A percentile compares a stretch with the other conserved stretches of the same genome.
Evolutionary conservation across 2,113 vertebrate species (phyloP).

Genomic region (Lasiurus cinereus): DNA sequence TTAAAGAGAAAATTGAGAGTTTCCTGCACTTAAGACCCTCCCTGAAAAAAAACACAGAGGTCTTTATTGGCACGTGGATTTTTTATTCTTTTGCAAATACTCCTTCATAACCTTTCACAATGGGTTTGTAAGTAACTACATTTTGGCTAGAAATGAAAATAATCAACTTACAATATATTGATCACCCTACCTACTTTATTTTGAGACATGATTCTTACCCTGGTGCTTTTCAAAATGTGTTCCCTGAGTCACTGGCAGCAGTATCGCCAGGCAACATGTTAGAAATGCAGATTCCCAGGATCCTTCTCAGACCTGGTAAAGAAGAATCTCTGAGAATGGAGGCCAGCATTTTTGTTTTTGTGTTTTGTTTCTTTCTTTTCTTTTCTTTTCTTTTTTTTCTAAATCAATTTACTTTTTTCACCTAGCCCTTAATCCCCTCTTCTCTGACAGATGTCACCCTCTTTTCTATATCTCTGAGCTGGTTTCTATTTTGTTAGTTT

Average conservation of each 20-base stretch:
- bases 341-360: neutral
- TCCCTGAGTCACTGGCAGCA: neutral
- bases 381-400: neutral
- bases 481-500: neutral
- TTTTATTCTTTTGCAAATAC: neutral
- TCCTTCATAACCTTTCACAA: neutral
- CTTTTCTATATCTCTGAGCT: neutral
- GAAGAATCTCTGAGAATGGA: neutral
- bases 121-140: neutral
- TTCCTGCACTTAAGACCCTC: neutral
- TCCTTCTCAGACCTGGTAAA: neutral
- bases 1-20: conserved; percentile 21
- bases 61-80: neutral
- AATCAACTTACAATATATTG: neutral
- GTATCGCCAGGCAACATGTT: neutral
- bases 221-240: neutral
- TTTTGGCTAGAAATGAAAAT: neutral
- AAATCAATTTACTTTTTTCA: neutral
- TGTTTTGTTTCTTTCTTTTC: neutral
- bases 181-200: neutral
- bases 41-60: neutral
- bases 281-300: neutral
- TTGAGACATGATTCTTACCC: neutral
- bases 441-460: neutral
- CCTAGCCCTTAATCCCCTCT: too few species aligned